Percentiles rank a stretch among this genome's conserved stretches.
Conservation (phyloP, 2,113 vertebrate genomes). For the Coryphaenoides rupestris region DNA sequence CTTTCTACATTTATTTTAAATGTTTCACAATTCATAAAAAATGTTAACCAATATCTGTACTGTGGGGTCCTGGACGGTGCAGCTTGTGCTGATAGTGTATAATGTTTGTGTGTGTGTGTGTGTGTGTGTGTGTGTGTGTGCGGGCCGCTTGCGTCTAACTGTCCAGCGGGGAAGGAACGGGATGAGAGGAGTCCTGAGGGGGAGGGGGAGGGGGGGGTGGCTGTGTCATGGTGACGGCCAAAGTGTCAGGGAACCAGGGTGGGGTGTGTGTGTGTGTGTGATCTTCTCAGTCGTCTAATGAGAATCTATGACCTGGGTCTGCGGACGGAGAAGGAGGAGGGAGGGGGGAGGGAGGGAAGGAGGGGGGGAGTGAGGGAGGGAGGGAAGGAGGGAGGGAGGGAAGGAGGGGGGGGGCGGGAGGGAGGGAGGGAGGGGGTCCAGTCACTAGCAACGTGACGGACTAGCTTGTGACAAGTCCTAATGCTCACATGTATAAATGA, state of each 20-base stretch:
- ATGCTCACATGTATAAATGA: slow-evolving; percentile 71
- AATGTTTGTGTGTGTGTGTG: neutral
- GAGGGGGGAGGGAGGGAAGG: neutral
- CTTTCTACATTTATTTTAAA: too few relatives aligned
- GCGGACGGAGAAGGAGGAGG: slow-evolving; percentile 33
- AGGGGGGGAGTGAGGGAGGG: too few relatives aligned
- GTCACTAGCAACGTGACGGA: slow-evolving; percentile 47
- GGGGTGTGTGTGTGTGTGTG: too few relatives aligned
- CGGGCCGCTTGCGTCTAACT: too few relatives aligned
- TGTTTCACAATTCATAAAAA: too few relatives aligned
- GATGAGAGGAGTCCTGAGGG: slow-evolving; percentile 8
- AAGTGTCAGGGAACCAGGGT: slow-evolving; percentile 58
- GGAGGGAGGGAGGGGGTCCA: slow-evolving; percentile 14
- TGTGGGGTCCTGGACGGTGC: slow-evolving; percentile 16
- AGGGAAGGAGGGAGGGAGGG: slow-evolving; percentile 13
- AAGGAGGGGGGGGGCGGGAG: neutral
- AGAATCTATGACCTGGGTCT: slow-evolving; percentile 67
- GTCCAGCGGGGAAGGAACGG: too few relatives aligned
- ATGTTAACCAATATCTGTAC: slow-evolving; percentile 35
- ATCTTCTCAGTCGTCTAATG: slow-evolving; percentile 63
- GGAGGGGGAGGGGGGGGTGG: slow-evolving; percentile 30
- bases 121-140: neutral
- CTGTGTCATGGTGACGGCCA: slow-evolving; percentile 55
- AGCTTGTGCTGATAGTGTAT: neutral
- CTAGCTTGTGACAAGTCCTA: slow-evolving; percentile 64